Percentiles rank a stretch among this genome's conserved stretches.
Conservation (phyloP, 2,797 vertebrate species). For the Heliangelus exortis region DNA sequence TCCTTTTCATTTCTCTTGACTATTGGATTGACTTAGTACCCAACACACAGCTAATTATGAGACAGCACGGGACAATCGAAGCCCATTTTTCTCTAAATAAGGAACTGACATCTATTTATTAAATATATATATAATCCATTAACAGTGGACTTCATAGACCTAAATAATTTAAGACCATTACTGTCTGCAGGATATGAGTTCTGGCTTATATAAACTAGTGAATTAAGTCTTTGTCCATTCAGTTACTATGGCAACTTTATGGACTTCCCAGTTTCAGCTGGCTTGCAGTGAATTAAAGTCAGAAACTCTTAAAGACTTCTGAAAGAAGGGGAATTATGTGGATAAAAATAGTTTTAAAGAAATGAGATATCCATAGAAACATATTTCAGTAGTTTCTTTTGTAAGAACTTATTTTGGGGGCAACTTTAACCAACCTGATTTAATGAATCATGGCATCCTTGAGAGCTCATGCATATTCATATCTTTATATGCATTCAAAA, state of each 20-base stretch:
- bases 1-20: background rate
- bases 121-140: slow-evolving; percentile 38
- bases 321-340: background rate
- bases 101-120: background rate
- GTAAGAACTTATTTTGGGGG: background rate
- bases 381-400: background rate
- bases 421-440: background rate
- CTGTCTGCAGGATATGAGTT: slow-evolving; percentile 12
- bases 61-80: background rate
- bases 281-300: slow-evolving; percentile 38
- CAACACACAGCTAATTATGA: background rate
- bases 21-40: background rate
- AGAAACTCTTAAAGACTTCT: background rate
- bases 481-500: background rate
- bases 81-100: slow-evolving; percentile 12
- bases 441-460: background rate
- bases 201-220: slow-evolving; percentile 10
- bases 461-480: background rate
- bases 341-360: background rate
- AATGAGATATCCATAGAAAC: background rate
- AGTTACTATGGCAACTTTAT: slow-evolving; percentile 43
- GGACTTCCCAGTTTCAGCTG: slow-evolving; percentile 7
- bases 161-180: slow-evolving; percentile 42
- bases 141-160: background rate
- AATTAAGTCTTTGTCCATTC: slow-evolving; percentile 38